A percentile compares a stretch with the other conserved stretches of the same genome.
phyloP scores from a whole-genome alignment of 1,140 invertebrate genomes.

The Ips typographus region DNA sequence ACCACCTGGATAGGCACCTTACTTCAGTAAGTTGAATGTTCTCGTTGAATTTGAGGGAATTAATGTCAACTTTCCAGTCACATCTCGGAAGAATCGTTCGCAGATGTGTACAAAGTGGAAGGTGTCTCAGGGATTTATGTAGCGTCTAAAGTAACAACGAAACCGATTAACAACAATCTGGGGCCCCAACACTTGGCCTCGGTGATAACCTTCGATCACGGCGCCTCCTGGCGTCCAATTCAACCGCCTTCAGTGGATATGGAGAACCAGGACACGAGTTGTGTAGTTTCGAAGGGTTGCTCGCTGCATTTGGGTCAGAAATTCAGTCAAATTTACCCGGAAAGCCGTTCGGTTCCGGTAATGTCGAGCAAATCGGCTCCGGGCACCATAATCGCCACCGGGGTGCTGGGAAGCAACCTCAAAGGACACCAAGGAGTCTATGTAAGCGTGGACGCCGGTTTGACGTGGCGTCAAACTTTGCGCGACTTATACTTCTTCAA shows the following conservation, averaged over 20 bases:
- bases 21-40: conserved; percentile 68
- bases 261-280: conserved; percentile 65
- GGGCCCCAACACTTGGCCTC: conserved; percentile 74
- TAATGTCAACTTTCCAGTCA: conserved; percentile 57
- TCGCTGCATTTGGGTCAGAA: conserved; percentile 85
- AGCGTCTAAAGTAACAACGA: conserved; percentile 70
- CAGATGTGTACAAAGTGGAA: conserved; percentile 86
- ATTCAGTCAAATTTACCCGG: conserved; percentile 79
- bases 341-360: conserved; percentile 75
- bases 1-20: conserved; percentile 77
- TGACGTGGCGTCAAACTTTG: conserved; percentile 76
- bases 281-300: conserved; percentile 65
- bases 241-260: conserved; percentile 67
- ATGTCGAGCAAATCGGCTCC: conserved; percentile 84
- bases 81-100: conserved; percentile 77
- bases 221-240: conserved; percentile 76
- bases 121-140: conserved; percentile 88
- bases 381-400: conserved; percentile 85
- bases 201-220: conserved; percentile 87
- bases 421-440: conserved; percentile 76
- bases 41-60: neutral
- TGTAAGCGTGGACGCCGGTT: conserved; percentile 80
- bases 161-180: conserved; percentile 58
- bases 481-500: conserved; percentile 86
- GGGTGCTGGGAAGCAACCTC: conserved; percentile 64